Evolutionary conservation across 2,797 vertebrate genomes (phyloP), one percentile per base, ranked within the genome.

Genomic region (Sebastes taczanowskii): DNA sequence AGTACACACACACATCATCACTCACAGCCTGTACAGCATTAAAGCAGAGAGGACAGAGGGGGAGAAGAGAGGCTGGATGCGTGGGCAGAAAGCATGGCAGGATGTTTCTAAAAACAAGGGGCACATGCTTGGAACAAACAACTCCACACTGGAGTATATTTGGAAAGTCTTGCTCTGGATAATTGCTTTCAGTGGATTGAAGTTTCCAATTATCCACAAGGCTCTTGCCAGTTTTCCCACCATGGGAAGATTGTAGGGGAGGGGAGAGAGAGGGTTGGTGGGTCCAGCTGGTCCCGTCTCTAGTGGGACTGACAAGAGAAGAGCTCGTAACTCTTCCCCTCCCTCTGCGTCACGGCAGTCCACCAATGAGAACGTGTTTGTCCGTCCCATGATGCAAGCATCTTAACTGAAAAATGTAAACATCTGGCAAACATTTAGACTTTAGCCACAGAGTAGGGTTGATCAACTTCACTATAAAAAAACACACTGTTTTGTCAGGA

Each of bases 351-450:
- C 86, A 92, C 25, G 16, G 70, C 63, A 46, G 76, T 60, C 60
- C 69, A 63, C 93, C 92, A 95, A 94, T 90, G 59, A 82, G 86
- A 83, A n/a, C n/a, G 42, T 84, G 89, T 90, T 86, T 86, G 77
- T 69, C 49, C 56, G 89, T 95, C 93, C 92, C 94, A 92, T 85
- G 90, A 89, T 82, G 92, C 89, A 90, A 91, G 90, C 86, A 91
- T 95, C 93, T 88, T 75, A 85, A 82, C 86, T 67, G 86, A 93
- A 91, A 95, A 93, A 95, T 95, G 90, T 95, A 96, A 96, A 95
- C 95, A 96, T 95, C 93, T 95, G 93, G 93, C 86, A 95, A 95
- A 95, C 93, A 95, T 94, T 94, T 94, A 83, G 84, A 86, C 81
- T 90, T 73, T 7, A 18, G 62, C 82, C 85, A 86, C 88, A 92